Conservation (phyloP, 2,113 vertebrate genomes). For the Thamnaconus septentrionalis region DNA sequence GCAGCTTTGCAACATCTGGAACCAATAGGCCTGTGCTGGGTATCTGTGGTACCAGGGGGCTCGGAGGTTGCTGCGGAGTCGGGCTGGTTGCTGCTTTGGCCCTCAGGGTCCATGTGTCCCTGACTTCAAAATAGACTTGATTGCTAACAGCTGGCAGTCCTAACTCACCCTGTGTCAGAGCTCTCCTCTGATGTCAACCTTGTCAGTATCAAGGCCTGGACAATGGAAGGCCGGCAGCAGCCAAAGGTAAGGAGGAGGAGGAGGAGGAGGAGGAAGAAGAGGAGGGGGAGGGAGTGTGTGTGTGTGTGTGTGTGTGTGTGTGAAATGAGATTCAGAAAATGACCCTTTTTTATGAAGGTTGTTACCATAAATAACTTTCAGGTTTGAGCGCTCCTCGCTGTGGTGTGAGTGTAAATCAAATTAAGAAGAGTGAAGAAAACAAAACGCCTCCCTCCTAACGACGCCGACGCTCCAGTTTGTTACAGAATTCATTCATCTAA, state of each 20-base stretch:
- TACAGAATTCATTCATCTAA: too few species aligned
- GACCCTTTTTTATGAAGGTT: conserved; percentile 50
- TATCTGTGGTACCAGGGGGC: conserved; percentile 70
- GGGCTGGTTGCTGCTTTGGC: conserved; percentile 76
- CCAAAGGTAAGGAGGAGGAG: conserved; percentile 38
- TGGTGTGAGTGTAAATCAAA: too few species aligned
- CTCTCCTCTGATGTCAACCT: conserved; percentile 82
- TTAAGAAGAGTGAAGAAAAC: too few species aligned
- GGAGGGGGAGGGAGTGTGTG: too few species aligned
- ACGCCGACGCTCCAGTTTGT: too few species aligned
- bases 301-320: neutral
- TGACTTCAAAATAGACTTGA: conserved; percentile 85
- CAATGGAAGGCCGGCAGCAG: conserved; percentile 66
- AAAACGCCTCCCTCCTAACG: too few species aligned
- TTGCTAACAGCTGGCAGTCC: conserved; percentile 83
- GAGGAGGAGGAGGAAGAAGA: too few species aligned
- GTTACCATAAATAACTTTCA: conserved; percentile 51
- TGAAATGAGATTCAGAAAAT: conserved; percentile 51
- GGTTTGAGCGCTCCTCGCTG: conserved; percentile 17
- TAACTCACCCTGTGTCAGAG: conserved; percentile 81
- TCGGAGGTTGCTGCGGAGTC: conserved; percentile 62
- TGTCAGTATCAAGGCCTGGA: conserved; percentile 80
- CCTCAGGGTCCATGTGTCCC: conserved; percentile 81
- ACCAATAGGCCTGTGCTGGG: conserved; percentile 73
- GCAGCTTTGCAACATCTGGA: conserved; percentile 75